Percentiles rank a stretch among this genome's conserved stretches.
Evolutionary conservation across 2,888 invertebrate genomes (phyloP).

Genomic region (Rugalucina vietnamica): DNA sequence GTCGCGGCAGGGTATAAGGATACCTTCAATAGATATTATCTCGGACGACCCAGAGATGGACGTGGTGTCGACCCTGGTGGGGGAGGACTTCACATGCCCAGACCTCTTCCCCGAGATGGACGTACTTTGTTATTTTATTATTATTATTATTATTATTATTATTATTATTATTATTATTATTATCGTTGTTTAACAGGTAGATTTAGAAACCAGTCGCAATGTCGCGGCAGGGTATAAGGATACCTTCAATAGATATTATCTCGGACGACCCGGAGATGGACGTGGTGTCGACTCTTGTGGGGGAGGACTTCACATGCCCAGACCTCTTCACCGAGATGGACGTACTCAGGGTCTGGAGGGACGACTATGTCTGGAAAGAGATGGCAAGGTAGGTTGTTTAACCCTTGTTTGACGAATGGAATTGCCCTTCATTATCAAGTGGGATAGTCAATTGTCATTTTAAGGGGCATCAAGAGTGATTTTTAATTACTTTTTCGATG

Average conservation of each 20-base stretch:
- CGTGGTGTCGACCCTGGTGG: not conserved
- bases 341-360: conserved; percentile 89
- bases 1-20: too few relatives aligned
- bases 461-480: too few relatives aligned
- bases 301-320: conserved; percentile 32
- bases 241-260: not conserved
- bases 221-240: not conserved
- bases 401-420: too few relatives aligned
- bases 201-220: not conserved
- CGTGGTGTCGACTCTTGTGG: not conserved
- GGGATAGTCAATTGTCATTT: too few relatives aligned
- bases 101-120: not conserved
- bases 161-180: not conserved
- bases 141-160: not conserved
- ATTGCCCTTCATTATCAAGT: too few relatives aligned
- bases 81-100: not conserved
- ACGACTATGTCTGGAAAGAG: conserved; percentile 96
- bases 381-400: conserved; percentile 89
- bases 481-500: too few relatives aligned
- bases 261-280: not conserved
- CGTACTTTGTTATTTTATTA: not conserved
- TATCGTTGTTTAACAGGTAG: not conserved
- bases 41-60: not conserved
- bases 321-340: conserved; percentile 98
- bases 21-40: not conserved